Percentiles rank a stretch among this genome's conserved stretches.
Conservation (phyloP, 2,888 invertebrate species). For the Halictus ligatus region DNA sequence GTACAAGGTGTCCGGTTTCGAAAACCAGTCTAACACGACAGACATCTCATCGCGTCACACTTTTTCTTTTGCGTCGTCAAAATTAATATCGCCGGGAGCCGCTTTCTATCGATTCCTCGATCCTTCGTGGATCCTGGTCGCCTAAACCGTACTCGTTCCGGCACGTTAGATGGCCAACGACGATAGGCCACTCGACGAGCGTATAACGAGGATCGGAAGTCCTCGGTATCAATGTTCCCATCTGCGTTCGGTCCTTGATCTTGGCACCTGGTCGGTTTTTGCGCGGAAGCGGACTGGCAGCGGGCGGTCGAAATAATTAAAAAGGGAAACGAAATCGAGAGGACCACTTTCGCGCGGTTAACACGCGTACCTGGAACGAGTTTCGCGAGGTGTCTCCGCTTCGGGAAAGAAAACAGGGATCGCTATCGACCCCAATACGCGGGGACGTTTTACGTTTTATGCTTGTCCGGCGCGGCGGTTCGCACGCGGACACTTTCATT, state of each 20-base stretch:
- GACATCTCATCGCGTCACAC: constrained; percentile 1
- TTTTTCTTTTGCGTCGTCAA: constrained; percentile 36
- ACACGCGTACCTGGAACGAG: constrained; percentile 11
- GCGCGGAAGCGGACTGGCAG: constrained; percentile 19
- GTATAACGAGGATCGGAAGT: not conserved
- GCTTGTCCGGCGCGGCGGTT: constrained; percentile 31
- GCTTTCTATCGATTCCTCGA: constrained; percentile 36
- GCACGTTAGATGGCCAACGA: constrained; percentile 8
- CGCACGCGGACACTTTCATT: constrained; percentile 68
- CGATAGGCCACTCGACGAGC: not conserved
- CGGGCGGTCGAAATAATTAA: constrained; percentile 20
- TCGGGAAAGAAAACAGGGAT: constrained; percentile 35
- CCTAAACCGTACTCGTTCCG: not conserved
- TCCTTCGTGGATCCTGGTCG: constrained; percentile 23
- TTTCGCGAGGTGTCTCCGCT: constrained; percentile 51
- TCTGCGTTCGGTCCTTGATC: constrained; percentile 44
- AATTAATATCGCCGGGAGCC: constrained; percentile 12
- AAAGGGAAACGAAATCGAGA: constrained; percentile 43
- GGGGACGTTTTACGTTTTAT: constrained; percentile 45
- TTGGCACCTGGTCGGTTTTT: constrained; percentile 40
- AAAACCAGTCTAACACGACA: not conserved
- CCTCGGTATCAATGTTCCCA: not conserved
- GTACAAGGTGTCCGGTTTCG: not conserved
- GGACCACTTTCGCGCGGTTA: constrained; percentile 55
- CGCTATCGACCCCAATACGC: constrained; percentile 66